A percentile compares a stretch with the other conserved stretches of the same genome.
phyloP scores from a whole-genome alignment of 2,888 invertebrate genomes.

The Erpobdella octoculata region DNA sequence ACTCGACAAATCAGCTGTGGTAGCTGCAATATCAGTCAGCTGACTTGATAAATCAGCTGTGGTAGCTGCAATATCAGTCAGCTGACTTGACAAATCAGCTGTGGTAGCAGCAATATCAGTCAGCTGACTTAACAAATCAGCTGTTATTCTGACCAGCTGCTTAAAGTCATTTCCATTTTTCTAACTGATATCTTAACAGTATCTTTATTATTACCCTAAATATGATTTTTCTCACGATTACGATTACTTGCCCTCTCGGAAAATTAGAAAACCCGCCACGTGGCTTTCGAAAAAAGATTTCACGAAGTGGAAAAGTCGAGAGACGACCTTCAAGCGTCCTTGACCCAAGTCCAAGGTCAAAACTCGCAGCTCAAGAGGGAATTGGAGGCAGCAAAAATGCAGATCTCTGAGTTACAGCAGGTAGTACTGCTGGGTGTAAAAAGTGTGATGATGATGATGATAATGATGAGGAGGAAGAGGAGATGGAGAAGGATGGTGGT shows the following conservation, averaged over 20 bases:
- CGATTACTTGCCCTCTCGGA: too few relatives aligned
- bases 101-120: slow-evolving; percentile 5
- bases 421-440: background rate
- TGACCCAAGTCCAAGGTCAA: background rate
- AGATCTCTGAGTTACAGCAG: background rate
- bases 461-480: background rate
- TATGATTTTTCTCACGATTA: too few relatives aligned
- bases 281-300: background rate
- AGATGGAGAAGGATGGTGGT: background rate
- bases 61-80: slow-evolving; percentile 5
- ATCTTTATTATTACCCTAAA: too few relatives aligned
- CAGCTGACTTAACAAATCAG: background rate
- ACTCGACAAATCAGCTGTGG: background rate
- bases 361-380: background rate
- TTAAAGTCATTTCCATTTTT: too few relatives aligned
- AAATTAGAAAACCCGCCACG: background rate
- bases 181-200: too few relatives aligned
- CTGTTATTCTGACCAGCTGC: too few relatives aligned
- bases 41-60: background rate
- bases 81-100: background rate
- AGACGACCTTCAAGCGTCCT: background rate
- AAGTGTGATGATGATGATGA: background rate
- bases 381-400: background rate
- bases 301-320: background rate
- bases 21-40: slow-evolving; percentile 1